Percentiles rank a stretch among this genome's conserved stretches.
Evolutionary conservation across 2,797 vertebrate genomes (phyloP).

Genomic region (Cryptoprocta ferox): DNA sequence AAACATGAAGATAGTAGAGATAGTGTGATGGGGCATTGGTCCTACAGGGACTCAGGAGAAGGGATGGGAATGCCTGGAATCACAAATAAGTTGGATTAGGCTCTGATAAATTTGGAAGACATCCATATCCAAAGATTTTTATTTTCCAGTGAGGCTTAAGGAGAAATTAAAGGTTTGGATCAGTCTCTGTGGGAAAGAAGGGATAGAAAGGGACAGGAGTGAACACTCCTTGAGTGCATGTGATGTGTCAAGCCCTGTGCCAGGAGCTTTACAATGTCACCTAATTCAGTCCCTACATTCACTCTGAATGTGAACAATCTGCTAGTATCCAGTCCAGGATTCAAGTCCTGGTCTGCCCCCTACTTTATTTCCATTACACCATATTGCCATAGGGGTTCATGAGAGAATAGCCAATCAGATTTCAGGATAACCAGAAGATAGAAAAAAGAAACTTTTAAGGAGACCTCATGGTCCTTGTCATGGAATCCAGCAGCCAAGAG

Average conservation of each 20-base stretch:
- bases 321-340: not conserved
- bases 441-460: not conserved
- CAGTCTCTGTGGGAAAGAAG: not conserved
- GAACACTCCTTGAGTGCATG: not conserved
- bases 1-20: not conserved
- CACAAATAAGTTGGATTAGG: not conserved
- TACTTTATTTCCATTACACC: not conserved
- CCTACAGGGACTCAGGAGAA: not conserved
- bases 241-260: not conserved
- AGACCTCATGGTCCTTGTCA: not conserved
- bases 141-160: not conserved
- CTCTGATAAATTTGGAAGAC: not conserved
- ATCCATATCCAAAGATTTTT: not conserved
- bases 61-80: not conserved
- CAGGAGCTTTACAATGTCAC: not conserved
- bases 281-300: not conserved
- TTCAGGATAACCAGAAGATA: not conserved
- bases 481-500: not conserved
- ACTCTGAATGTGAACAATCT: not conserved
- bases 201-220: not conserved
- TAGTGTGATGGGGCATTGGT: not conserved
- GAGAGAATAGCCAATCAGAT: not conserved
- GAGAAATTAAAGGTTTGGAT: not conserved
- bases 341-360: not conserved
- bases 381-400: not conserved